These are phyloP conservation scores for Ceratina japonica DNA, from an alignment of 1,140 invertebrate genomes.

Conservation along the genomic window DNA sequence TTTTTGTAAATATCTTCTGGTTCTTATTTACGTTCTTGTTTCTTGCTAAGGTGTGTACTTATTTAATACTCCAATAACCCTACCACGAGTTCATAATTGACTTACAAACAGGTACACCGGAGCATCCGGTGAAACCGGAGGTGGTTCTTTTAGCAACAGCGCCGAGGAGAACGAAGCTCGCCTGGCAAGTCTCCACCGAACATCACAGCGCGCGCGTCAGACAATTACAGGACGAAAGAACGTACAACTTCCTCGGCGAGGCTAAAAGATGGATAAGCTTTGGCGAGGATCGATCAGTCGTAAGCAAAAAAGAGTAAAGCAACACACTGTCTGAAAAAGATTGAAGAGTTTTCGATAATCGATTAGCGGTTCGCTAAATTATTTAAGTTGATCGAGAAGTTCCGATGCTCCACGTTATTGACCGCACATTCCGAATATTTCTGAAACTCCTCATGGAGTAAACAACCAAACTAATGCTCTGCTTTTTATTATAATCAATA, in stretches of 20 bases:
- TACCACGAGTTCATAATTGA: neutral
- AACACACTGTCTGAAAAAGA: neutral
- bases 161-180: constrained; percentile 59
- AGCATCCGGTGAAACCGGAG: constrained; percentile 21
- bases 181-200: constrained; percentile 74
- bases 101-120: constrained; percentile 28
- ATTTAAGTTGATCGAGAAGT: too few relatives aligned
- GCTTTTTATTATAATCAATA: too few relatives aligned
- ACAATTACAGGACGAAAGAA: constrained; percentile 73
- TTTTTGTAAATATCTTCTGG: neutral
- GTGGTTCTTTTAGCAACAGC: constrained; percentile 13
- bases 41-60: neutral
- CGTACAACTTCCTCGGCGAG: constrained; percentile 75
- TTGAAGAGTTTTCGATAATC: constrained; percentile 45
- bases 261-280: constrained; percentile 82
- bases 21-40: neutral
- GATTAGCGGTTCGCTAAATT: neutral
- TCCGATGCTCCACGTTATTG: too few relatives aligned
- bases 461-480: too few relatives aligned
- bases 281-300: constrained; percentile 81
- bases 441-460: too few relatives aligned
- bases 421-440: too few relatives aligned
- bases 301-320: constrained; percentile 55
- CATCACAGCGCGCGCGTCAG: constrained; percentile 77
- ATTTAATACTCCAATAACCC: neutral